Evolutionary conservation across 2,113 vertebrate species (phyloP).

Genomic region (Ciconia stormi): DNA sequence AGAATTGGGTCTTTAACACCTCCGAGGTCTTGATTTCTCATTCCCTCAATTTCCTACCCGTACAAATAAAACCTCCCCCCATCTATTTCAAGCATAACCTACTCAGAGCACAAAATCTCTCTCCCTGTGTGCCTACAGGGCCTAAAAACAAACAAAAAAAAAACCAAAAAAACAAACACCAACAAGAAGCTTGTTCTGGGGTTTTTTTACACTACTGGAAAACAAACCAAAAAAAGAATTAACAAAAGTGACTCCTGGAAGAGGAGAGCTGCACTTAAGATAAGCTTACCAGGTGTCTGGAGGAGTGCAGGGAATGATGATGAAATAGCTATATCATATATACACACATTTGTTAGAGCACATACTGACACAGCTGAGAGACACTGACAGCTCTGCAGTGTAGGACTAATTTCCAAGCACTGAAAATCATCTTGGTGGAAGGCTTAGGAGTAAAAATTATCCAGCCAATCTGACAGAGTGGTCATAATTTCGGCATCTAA

Average conservation of each 20-base stretch:
- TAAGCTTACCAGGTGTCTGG: conserved; percentile 14
- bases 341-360: conserved; percentile 30
- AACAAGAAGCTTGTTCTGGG: background rate
- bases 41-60: background rate
- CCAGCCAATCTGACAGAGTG: conserved; percentile 16
- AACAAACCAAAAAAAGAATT: background rate
- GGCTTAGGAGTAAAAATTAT: conserved; percentile 14
- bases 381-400: conserved; percentile 31
- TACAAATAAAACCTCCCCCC: background rate
- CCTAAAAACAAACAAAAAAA: background rate
- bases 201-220: background rate
- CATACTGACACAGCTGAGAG: conserved; percentile 4
- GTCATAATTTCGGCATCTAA: background rate
- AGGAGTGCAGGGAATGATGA: conserved; percentile 9
- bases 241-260: conserved; percentile 19
- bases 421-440: conserved; percentile 14
- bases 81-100: background rate
- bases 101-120: background rate
- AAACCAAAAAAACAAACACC: background rate
- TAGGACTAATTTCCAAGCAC: conserved; percentile 25
- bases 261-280: background rate
- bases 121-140: background rate
- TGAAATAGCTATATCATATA: background rate
- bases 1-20: background rate
- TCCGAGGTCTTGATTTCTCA: background rate